These are phyloP conservation scores for Amphiprion percula DNA, from an alignment of 2,113 vertebrate species.

Conservation along the genomic window DNA sequence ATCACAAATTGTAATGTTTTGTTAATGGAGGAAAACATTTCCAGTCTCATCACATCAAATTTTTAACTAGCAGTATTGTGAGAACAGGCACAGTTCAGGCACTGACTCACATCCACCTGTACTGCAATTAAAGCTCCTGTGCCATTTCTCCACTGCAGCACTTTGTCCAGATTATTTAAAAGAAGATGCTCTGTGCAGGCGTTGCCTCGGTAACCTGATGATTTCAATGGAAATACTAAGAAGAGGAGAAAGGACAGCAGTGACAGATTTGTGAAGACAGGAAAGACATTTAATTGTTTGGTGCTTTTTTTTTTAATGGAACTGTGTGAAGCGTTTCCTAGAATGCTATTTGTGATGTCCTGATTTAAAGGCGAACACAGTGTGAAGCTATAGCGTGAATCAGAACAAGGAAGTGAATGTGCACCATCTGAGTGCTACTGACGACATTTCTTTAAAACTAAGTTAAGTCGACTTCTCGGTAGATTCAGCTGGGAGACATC, in stretches of 20 bases:
- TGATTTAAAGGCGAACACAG: too few relatives aligned
- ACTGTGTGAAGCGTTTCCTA: too few relatives aligned
- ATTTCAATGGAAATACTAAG: conserved; percentile 1
- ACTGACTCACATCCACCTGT: background rate
- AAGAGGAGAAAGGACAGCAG: background rate
- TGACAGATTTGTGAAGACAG: background rate
- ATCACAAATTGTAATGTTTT: too few relatives aligned
- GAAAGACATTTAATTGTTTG: background rate
- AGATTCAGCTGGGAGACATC: too few relatives aligned
- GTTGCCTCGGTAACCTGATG: conserved; percentile 21
- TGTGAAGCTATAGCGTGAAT: too few relatives aligned
- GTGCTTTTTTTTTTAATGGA: too few relatives aligned
- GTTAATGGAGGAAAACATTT: background rate
- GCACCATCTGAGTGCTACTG: too few relatives aligned
- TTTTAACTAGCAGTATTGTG: background rate
- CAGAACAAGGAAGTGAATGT: too few relatives aligned
- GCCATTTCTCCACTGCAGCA: background rate
- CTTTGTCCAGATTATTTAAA: conserved; percentile 14
- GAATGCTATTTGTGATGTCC: too few relatives aligned
- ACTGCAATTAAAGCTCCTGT: background rate
- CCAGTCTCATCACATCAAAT: background rate
- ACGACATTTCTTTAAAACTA: too few relatives aligned
- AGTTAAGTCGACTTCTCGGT: too few relatives aligned
- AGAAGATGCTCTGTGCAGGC: conserved; percentile 6
- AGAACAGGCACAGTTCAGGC: background rate